These are phyloP conservation scores for Caiman crocodilus DNA, from an alignment of 2,797 vertebrate species.

Conservation along the genomic window DNA sequence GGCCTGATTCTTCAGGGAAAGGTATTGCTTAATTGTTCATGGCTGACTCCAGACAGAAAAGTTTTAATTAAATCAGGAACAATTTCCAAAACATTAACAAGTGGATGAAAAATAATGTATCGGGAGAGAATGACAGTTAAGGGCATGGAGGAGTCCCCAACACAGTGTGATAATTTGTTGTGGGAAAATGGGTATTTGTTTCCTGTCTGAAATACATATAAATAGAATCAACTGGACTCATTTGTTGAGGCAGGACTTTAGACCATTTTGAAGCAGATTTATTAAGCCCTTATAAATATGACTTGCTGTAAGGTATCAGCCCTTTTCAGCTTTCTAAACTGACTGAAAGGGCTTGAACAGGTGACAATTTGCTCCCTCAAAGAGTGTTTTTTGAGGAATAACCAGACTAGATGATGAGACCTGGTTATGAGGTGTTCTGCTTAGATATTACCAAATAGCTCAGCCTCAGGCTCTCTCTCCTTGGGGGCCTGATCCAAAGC, in stretches of 20 bases:
- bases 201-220: background rate
- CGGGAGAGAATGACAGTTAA: background rate
- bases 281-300: background rate
- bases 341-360: background rate
- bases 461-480: background rate
- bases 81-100: constrained; percentile 18
- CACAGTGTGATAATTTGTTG: background rate
- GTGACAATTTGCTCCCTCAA: background rate
- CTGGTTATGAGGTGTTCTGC: background rate
- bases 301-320: background rate
- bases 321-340: constrained; percentile 6
- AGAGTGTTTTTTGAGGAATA: background rate
- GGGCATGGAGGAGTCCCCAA: background rate
- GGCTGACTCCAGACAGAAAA: constrained; percentile 16
- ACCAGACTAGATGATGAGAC: background rate
- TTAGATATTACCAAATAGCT: background rate
- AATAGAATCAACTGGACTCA: background rate
- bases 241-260: background rate
- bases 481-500: background rate
- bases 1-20: background rate
- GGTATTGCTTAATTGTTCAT: constrained; percentile 24
- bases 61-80: constrained; percentile 62
- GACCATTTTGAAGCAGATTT: background rate
- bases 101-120: background rate
- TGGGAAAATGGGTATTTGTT: constrained; percentile 16